These are phyloP conservation scores for Thecophora atra DNA, from an alignment of 2,888 invertebrate genomes.

Conservation along the genomic window DNA sequence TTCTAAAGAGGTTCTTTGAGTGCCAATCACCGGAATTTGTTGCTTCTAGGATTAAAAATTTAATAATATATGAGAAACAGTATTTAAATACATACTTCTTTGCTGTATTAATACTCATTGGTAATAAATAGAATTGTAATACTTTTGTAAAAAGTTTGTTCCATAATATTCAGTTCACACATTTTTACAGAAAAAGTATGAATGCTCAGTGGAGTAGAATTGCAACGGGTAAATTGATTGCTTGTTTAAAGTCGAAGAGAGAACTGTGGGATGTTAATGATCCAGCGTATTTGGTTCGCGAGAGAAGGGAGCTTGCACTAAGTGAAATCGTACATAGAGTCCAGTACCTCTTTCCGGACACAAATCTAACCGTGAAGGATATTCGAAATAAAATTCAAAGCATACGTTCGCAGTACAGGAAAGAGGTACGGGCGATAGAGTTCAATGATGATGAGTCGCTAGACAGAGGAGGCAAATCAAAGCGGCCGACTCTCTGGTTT, in stretches of 20 bases:
- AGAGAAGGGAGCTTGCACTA: not conserved
- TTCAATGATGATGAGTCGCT: not conserved
- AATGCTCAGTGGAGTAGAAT: not conserved
- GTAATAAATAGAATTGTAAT: too few relatives aligned
- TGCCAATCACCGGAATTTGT: too few relatives aligned
- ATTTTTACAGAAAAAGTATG: not conserved
- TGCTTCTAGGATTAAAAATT: too few relatives aligned
- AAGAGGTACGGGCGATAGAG: not conserved
- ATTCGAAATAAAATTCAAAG: slow-evolving; percentile 8
- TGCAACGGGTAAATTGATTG: not conserved
- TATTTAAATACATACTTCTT: too few relatives aligned
- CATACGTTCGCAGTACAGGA: not conserved
- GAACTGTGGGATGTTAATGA: not conserved
- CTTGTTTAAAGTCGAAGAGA: not conserved
- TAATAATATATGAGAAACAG: too few relatives aligned
- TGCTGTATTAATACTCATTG: too few relatives aligned
- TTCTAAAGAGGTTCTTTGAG: too few relatives aligned
- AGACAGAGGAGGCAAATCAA: not conserved
- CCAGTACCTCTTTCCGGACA: not conserved
- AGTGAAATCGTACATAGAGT: not conserved
- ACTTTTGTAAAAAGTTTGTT: too few relatives aligned
- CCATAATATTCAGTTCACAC: not conserved
- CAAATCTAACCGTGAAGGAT: not conserved
- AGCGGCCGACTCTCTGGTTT: not conserved
- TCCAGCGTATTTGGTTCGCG: not conserved